Percentiles rank a stretch among this genome's conserved stretches.
phyloP scores from a whole-genome alignment of 2,113 vertebrate genomes.

The Eurystomus gularis region DNA sequence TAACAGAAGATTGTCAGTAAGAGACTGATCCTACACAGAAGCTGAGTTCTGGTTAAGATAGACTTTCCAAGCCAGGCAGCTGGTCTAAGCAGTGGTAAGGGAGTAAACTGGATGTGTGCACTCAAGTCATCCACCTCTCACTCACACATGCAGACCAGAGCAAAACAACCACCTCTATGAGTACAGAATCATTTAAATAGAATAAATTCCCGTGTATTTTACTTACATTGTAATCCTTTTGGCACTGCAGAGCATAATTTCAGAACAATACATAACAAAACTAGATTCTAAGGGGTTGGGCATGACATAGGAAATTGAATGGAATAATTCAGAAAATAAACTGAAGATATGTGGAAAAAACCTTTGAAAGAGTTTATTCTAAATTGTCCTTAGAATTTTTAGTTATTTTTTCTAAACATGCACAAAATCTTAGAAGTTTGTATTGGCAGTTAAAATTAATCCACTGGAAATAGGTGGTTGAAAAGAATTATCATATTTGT shows the following conservation, averaged over 20 bases:
- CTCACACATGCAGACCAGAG: background rate
- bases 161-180: background rate
- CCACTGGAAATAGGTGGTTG: background rate
- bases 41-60: background rate
- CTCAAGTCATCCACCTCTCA: background rate
- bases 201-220: background rate
- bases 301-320: background rate
- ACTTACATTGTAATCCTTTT: background rate
- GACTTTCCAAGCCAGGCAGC: background rate
- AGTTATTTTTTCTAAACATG: background rate
- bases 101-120: background rate
- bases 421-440: background rate
- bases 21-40: background rate
- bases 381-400: background rate
- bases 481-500: background rate
- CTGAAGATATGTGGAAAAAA: background rate
- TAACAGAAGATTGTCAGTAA: background rate
- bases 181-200: background rate
- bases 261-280: background rate
- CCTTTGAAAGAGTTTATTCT: background rate
- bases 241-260: background rate
- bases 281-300: background rate
- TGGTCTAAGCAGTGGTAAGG: background rate
- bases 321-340: background rate
- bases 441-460: background rate